These are phyloP conservation scores for Ramazzottius varieornatus DNA, from an alignment of 2,888 invertebrate genomes.

Conservation along the genomic window DNA sequence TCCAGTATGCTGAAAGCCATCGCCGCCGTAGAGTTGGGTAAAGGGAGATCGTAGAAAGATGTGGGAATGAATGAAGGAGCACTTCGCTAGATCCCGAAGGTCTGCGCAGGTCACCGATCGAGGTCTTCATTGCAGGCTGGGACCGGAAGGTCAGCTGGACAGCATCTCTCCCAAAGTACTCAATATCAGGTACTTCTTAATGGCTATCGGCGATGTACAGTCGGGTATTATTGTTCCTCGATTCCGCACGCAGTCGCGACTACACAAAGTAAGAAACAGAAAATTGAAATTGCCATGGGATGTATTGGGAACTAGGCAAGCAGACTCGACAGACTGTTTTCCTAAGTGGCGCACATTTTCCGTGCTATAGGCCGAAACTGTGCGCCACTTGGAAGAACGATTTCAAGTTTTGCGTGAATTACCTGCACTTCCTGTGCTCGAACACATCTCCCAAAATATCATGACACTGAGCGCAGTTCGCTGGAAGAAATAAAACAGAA, in stretches of 20 bases:
- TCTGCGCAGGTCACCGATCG: too few relatives aligned
- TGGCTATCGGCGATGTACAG: not conserved
- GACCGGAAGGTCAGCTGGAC: too few relatives aligned
- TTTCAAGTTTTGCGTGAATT: too few relatives aligned
- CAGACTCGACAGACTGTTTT: constrained; percentile 4
- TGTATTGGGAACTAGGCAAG: not conserved
- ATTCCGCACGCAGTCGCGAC: not conserved
- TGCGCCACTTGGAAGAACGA: too few relatives aligned
- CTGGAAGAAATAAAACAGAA: not conserved
- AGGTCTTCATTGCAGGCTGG: too few relatives aligned
- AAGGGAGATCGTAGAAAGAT: too few relatives aligned
- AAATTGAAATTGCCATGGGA: not conserved
- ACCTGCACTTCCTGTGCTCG: not conserved
- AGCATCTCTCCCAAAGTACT: not conserved
- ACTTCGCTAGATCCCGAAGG: too few relatives aligned
- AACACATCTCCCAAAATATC: not conserved
- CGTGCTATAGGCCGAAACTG: too few relatives aligned
- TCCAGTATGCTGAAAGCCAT: too few relatives aligned
- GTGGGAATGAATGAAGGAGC: not conserved
- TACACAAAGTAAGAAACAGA: not conserved
- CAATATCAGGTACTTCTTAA: not conserved
- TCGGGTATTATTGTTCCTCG: not conserved
- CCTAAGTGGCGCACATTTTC: too few relatives aligned
- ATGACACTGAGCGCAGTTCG: constrained; percentile 3
- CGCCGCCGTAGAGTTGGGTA: too few relatives aligned